A percentile compares a stretch with the other conserved stretches of the same genome.
Evolutionary conservation across 2,888 invertebrate genomes (phyloP).

Genomic region (Heliconius sara): DNA sequence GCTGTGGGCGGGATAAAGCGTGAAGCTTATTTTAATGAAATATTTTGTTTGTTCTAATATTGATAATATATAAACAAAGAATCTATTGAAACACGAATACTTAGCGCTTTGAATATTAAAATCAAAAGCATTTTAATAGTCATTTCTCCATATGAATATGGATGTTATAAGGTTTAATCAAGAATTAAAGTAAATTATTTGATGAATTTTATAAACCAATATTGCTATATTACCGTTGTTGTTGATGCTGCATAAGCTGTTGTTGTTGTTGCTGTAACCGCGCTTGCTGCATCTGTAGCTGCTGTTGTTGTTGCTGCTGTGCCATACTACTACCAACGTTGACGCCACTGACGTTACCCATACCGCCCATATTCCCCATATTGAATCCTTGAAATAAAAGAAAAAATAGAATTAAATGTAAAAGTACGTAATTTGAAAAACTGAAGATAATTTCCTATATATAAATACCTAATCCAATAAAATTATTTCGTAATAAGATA

Average conservation of each 20-base stretch:
- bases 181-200: too few relatives aligned
- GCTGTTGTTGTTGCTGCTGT: slow-evolving; percentile 82
- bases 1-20: too few relatives aligned
- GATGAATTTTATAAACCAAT: not conserved
- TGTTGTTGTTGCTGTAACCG: slow-evolving; percentile 80
- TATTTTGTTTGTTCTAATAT: not conserved
- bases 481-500: not conserved
- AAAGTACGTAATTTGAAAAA: not conserved
- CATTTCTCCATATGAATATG: not conserved
- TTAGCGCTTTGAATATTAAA: not conserved
- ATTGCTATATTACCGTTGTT: slow-evolving; percentile 61
- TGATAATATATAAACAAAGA: not conserved
- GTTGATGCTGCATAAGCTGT: slow-evolving; percentile 86
- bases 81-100: not conserved
- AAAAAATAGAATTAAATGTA: not conserved
- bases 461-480: not conserved
- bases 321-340: slow-evolving; percentile 67
- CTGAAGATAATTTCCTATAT: not conserved
- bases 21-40: too few relatives aligned
- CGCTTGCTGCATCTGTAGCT: slow-evolving; percentile 85
- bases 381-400: slow-evolving; percentile 58
- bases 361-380: slow-evolving; percentile 66
- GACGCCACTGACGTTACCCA: slow-evolving; percentile 64
- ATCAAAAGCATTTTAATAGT: not conserved
- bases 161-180: not conserved